phyloP scores from a whole-genome alignment of 2,113 vertebrate species.

The Atlantisia rogersi region DNA sequence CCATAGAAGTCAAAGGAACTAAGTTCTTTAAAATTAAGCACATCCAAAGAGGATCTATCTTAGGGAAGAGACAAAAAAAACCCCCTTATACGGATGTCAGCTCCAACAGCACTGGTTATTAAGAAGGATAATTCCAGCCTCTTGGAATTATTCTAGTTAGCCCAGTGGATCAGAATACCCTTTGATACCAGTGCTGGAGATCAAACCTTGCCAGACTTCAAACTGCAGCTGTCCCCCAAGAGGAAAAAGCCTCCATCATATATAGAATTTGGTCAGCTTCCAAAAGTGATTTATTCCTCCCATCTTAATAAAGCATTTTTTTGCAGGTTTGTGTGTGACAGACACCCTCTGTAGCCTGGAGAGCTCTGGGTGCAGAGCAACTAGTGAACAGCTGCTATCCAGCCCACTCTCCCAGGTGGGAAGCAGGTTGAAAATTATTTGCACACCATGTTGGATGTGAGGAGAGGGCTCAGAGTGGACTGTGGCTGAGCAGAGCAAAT shows the following conservation, averaged over 20 bases:
- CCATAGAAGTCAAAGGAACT: not conserved
- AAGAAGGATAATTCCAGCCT: not conserved
- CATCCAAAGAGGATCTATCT: not conserved
- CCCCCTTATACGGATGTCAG: not conserved
- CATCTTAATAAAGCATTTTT: not conserved
- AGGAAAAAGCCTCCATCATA: not conserved
- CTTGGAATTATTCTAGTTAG: not conserved
- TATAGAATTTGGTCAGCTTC: not conserved
- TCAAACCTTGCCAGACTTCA: slow-evolving; percentile 18
- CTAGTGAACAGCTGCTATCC: not conserved
- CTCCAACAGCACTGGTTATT: not conserved
- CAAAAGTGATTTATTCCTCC: not conserved
- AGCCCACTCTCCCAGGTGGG: accelerated
- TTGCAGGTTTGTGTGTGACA: not conserved
- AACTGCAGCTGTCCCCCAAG: not conserved
- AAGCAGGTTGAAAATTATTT: not conserved
- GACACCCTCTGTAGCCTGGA: not conserved
- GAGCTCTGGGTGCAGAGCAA: not conserved
- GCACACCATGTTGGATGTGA: not conserved
- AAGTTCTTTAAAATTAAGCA: not conserved
- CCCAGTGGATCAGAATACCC: not conserved
- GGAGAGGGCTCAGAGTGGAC: not conserved
- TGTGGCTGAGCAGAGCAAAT: not conserved
- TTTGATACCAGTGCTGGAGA: not conserved
- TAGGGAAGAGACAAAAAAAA: not conserved